Conservation (phyloP, 2,797 vertebrate species). For the Odontamblyopus lacepedii region DNA sequence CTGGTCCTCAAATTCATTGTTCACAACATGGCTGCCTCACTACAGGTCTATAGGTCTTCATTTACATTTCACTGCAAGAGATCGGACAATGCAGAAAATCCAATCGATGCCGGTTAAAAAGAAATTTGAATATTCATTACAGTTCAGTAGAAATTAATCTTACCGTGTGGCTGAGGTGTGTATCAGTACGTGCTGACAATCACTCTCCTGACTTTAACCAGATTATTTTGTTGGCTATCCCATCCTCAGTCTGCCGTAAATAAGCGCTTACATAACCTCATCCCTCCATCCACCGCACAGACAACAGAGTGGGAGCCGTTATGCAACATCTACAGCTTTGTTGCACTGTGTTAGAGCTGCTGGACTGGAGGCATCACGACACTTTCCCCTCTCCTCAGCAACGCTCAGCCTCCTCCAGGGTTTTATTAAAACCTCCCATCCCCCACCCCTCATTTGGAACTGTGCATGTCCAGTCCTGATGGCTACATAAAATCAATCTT, state of each 20-base stretch:
- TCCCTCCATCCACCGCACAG: slow-evolving; percentile 22
- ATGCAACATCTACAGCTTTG: slow-evolving; percentile 53
- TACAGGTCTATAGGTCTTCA: slow-evolving; percentile 7
- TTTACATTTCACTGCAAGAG: slow-evolving; percentile 6
- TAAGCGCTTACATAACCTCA: slow-evolving; percentile 63
- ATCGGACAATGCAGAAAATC: not conserved
- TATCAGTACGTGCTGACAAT: not conserved
- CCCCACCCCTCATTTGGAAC: not conserved
- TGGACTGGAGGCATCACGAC: slow-evolving; percentile 37
- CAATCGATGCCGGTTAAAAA: not conserved
- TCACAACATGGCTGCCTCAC: slow-evolving; percentile 6
- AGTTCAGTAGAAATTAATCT: not conserved
- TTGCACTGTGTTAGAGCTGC: slow-evolving; percentile 50
- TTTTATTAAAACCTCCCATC: no score
- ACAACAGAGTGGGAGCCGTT: slow-evolving; percentile 46
- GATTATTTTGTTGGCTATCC: slow-evolving; percentile 41
- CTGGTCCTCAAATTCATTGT: slow-evolving; percentile 26
- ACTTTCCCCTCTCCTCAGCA: slow-evolving; percentile 53
- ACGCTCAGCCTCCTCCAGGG: slow-evolving; percentile 21
- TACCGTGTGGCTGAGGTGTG: not conserved
- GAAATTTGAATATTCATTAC: not conserved
- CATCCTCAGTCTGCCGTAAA: slow-evolving; percentile 44
- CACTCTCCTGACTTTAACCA: slow-evolving; percentile 25
- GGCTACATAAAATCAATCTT: not conserved
- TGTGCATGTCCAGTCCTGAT: not conserved